These are phyloP conservation scores for Pelmatolapia mariae DNA, from an alignment of 2,113 vertebrate genomes.

Conservation along the genomic window DNA sequence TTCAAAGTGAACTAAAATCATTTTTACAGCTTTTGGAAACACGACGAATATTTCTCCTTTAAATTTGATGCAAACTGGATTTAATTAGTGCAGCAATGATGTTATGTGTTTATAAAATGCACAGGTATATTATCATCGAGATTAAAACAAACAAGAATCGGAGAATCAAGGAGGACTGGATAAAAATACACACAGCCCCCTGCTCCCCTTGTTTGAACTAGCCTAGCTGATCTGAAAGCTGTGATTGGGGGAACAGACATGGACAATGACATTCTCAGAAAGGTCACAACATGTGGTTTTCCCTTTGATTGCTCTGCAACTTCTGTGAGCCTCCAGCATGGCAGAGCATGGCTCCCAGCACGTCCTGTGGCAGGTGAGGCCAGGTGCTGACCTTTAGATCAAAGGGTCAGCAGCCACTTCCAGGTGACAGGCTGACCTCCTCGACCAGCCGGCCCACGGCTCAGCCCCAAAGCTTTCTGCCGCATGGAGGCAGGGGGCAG, in stretches of 20 bases:
- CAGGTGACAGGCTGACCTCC: constrained; percentile 31
- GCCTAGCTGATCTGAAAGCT: background rate
- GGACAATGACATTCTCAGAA: constrained; percentile 44
- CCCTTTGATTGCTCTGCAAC: background rate
- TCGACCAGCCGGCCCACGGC: constrained; percentile 17
- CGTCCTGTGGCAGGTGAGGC: background rate
- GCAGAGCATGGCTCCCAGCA: constrained; percentile 12
- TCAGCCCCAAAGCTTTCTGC: background rate
- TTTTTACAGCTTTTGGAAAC: background rate
- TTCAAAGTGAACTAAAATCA: background rate
- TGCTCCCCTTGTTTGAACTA: background rate
- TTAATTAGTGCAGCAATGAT: background rate
- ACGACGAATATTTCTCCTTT: background rate
- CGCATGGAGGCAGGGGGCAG: background rate
- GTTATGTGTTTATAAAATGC: background rate
- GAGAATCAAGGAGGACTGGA: background rate
- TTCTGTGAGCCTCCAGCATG: background rate
- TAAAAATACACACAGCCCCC: background rate
- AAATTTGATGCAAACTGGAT: background rate
- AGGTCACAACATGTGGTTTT: constrained; percentile 43
- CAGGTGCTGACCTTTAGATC: constrained; percentile 50
- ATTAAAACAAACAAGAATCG: background rate
- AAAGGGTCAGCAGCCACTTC: constrained; percentile 25
- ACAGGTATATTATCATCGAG: background rate
- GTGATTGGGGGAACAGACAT: background rate